Base-by-base conservation (phyloP, 1,140 invertebrate species). In the Drosophila repleta region DNA sequence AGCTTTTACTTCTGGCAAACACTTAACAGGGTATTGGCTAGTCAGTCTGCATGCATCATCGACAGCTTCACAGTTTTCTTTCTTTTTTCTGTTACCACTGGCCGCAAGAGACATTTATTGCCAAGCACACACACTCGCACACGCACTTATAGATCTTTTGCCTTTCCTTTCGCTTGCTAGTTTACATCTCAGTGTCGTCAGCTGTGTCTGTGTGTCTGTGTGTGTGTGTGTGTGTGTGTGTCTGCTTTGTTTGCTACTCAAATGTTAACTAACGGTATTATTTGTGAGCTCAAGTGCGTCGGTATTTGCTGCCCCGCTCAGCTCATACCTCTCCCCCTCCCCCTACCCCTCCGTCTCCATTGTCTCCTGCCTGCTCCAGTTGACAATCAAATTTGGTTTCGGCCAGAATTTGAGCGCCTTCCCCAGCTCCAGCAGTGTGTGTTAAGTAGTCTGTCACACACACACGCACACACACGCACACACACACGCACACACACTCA, bases 51-150 rank as follows among this genome's bases (percentile, higher is more conserved):
- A 3, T 2, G 1, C 11, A 13, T 1, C 20, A 8, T 1, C 2
- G 18, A 15, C 45, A 21, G 11, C 11, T 51, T 17, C 11, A 3
- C 11, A 11, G 2, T 18, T 18, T 46, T 48, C 4, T 49, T 24
- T n/a, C 26, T 49, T 35, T 72, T n/a, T 26, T 52, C 62, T 81
- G 69, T 70, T 75, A 64, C 61, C 74, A 74, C 70, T 88, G 66
- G 83, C 77, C 83, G 71, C 83, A 82, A 76, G 76, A 79, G 75
- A 88, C 79, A 88, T 83, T 88, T 83, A 88, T 88, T 74, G 83
- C 48, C 67, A 52, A 64, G 49, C 63, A 72, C 70, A 71, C 73
- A 66, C 63, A 57, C 37, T 37, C 17, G 5, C 18, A 46, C 39
- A 43, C 41, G 18, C 17, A 39, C 21, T 55, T 55, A 32, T 53